Evolutionary conservation across 2,797 vertebrate genomes (phyloP).

Genomic region (Helarctos malayanus): DNA sequence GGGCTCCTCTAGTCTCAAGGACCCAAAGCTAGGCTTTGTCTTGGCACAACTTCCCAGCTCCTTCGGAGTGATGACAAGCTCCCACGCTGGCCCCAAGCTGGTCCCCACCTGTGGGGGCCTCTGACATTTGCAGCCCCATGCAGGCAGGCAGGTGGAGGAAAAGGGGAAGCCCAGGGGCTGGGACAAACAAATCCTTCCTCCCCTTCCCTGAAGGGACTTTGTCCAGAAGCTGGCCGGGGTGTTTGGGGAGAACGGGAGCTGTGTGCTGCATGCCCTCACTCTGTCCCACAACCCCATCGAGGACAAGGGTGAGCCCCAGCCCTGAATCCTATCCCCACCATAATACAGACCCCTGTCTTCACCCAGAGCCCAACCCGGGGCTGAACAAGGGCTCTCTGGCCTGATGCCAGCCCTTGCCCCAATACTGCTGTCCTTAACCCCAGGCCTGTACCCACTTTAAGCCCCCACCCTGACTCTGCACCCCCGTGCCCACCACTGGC

Average conservation of each 20-base stretch:
- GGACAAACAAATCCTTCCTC: conserved; percentile 79
- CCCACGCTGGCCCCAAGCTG: neutral
- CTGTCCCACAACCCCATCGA: conserved; percentile 96
- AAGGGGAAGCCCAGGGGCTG: conserved; percentile 59
- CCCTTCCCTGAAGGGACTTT: conserved; percentile 91
- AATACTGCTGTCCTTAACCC: neutral
- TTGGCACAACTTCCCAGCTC: neutral
- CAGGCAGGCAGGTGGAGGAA: conserved; percentile 56
- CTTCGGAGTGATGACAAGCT: neutral
- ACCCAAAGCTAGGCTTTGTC: neutral
- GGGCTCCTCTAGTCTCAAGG: neutral
- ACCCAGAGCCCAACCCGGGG: conserved; percentile 63
- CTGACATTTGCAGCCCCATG: neutral
- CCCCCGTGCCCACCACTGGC: neutral
- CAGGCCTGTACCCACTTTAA: neutral
- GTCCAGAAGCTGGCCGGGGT: conserved; percentile 95
- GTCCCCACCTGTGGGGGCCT: neutral
- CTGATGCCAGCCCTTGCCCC: conserved; percentile 45
- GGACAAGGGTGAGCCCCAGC: conserved; percentile 93
- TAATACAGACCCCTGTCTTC: conserved; percentile 52
- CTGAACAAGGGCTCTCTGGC: conserved; percentile 28
- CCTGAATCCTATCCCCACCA: conserved; percentile 28
- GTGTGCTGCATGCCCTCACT: conserved; percentile 94
- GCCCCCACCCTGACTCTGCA: neutral
- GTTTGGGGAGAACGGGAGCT: conserved; percentile 94